Evolutionary conservation across 2,797 vertebrate genomes (phyloP).

Genomic region (Naso thynnoides): DNA sequence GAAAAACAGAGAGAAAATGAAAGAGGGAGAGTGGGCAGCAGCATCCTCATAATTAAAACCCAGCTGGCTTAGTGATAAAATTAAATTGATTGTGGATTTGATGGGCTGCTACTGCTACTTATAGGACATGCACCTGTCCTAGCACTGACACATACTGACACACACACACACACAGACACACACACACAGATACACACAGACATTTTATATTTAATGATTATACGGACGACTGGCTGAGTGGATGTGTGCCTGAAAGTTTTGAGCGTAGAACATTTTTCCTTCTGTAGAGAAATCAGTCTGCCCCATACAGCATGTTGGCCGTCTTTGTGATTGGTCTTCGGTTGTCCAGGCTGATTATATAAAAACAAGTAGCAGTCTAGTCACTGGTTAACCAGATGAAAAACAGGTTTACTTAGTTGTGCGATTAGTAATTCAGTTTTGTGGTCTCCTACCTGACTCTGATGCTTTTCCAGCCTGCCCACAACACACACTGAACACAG

Average conservation of each 20-base stretch:
- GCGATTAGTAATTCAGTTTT: conserved; percentile 18
- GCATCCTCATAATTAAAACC: conserved; percentile 42
- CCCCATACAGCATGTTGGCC: not conserved
- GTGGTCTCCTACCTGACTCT: no score
- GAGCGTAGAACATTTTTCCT: not conserved
- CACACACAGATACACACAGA: not conserved
- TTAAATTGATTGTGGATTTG: conserved; percentile 53
- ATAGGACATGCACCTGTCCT: conserved; percentile 48
- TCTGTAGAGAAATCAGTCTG: not conserved
- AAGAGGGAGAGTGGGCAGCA: not conserved
- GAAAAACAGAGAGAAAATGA: not conserved
- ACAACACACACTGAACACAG: no score
- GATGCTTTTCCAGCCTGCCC: conserved; percentile 20
- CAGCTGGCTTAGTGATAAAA: conserved; percentile 53
- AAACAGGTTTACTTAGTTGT: not conserved
- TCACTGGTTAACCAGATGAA: not conserved
- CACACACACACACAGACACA: conserved; percentile 7
- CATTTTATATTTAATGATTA: conserved; percentile 11
- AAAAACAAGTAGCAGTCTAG: not conserved
- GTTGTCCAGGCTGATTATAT: not conserved
- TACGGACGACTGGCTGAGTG: not conserved
- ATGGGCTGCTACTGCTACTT: conserved; percentile 53
- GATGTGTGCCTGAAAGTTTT: not conserved
- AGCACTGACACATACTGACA: not conserved
- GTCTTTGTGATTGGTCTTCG: not conserved